Percentiles rank a stretch among this genome's conserved stretches.
phyloP scores from a whole-genome alignment of 2,888 invertebrate species.

The Clistopyga incitator region DNA sequence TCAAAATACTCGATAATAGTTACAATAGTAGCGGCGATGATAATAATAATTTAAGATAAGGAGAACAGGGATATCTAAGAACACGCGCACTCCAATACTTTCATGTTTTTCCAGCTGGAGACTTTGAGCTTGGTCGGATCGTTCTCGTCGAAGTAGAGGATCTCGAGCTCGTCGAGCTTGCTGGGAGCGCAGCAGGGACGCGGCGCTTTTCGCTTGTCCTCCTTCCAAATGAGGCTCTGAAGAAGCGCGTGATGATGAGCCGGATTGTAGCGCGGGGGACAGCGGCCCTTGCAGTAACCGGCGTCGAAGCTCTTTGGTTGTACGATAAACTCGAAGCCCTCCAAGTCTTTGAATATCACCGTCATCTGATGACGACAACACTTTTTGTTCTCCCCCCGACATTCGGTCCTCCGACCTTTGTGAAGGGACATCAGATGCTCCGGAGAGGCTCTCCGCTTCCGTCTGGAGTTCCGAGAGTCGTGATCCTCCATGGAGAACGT shows the following conservation, averaged over 20 bases:
- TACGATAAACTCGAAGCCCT: conserved; percentile 88
- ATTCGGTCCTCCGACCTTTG: conserved; percentile 85
- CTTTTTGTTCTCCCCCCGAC: conserved; percentile 85
- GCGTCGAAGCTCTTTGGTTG: conserved; percentile 90
- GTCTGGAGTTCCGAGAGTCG: conserved; percentile 64
- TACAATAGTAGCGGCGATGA: too few species aligned
- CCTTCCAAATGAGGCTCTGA: conserved; percentile 89
- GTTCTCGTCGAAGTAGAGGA: conserved; percentile 88
- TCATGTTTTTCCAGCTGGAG: conserved; percentile 90
- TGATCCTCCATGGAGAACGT: conserved; percentile 60
- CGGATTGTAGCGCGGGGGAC: conserved; percentile 89
- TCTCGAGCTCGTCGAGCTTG: conserved; percentile 88
- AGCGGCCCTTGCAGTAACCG: conserved; percentile 89
- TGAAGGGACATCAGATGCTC: conserved; percentile 81
- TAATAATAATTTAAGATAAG: background rate
- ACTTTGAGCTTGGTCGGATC: conserved; percentile 87
- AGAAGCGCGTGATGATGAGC: conserved; percentile 90
- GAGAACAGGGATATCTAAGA: conserved; percentile 83
- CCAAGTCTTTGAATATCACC: conserved; percentile 88
- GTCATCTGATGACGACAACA: conserved; percentile 89
- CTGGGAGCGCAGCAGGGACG: conserved; percentile 90
- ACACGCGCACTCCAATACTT: conserved; percentile 90
- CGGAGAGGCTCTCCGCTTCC: conserved; percentile 71
- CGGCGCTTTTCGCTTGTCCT: conserved; percentile 86
- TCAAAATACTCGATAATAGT: conserved; percentile 27